Conservation (phyloP, 2,113 vertebrate species). For the Podiceps cristatus region DNA sequence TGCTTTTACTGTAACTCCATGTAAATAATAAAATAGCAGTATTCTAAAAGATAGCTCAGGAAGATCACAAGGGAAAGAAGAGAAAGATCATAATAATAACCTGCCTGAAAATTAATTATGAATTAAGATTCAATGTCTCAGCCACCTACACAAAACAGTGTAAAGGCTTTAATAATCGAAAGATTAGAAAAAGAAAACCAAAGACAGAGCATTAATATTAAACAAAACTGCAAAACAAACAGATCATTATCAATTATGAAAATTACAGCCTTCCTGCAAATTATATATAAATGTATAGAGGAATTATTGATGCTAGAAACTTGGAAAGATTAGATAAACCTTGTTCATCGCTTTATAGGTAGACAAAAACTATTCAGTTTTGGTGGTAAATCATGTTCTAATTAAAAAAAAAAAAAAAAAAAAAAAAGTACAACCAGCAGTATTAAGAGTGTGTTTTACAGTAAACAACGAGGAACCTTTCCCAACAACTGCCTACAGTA, state of each 20-base stretch:
- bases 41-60: background rate
- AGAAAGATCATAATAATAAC: background rate
- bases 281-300: background rate
- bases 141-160: background rate
- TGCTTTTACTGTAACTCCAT: background rate
- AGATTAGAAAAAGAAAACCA: background rate
- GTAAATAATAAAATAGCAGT: background rate
- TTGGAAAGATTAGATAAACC: background rate
- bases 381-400: background rate
- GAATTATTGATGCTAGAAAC: background rate
- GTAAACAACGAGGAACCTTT: background rate
- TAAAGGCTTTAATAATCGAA: background rate
- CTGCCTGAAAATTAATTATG: background rate
- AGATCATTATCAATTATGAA: background rate
- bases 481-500: background rate
- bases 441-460: background rate
- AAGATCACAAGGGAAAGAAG: background rate
- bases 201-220: background rate
- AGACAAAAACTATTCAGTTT: background rate
- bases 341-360: background rate
- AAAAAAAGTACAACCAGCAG: background rate
- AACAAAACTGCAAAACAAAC: background rate
- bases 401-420: background rate
- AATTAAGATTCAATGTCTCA: background rate
- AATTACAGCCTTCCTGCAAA: background rate